These are phyloP conservation scores for Diadumene lineata DNA, from an alignment of 92 coral and sea anemone genomes.

Conservation along the genomic window DNA sequence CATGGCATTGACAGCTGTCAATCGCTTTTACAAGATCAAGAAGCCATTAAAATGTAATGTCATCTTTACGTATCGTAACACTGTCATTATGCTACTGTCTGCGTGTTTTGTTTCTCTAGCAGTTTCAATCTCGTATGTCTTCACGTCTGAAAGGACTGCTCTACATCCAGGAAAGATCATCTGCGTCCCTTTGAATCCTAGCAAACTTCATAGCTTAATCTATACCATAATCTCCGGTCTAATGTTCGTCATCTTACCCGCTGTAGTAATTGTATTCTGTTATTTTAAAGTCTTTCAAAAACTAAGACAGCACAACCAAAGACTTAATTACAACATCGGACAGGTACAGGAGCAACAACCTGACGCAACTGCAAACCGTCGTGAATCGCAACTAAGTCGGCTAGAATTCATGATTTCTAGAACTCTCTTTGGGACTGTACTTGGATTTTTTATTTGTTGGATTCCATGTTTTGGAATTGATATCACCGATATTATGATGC, in stretches of 20 bases:
- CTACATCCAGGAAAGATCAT: slow-evolving; percentile 77
- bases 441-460: slow-evolving; percentile 75
- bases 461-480: slow-evolving; percentile 79
- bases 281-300: slow-evolving; percentile 59
- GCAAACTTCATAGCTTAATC: slow-evolving; percentile 32
- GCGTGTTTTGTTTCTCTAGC: slow-evolving; percentile 41
- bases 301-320: slow-evolving; percentile 50
- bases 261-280: slow-evolving; percentile 53
- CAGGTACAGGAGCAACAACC: slow-evolving; percentile 7
- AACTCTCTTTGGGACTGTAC: slow-evolving; percentile 67
- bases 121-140: slow-evolving; percentile 3
- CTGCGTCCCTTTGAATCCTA: slow-evolving; percentile 48
- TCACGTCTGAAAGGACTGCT: slow-evolving; percentile 14
- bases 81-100: slow-evolving; percentile 48
- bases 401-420: slow-evolving; percentile 65
- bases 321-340: slow-evolving; percentile 21
- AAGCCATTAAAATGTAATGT: slow-evolving; percentile 51
- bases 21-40: slow-evolving; percentile 64
- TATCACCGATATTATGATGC: slow-evolving; percentile 56
- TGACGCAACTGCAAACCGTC: slow-evolving; percentile 16
- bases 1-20: slow-evolving; percentile 80
- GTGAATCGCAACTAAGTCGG: slow-evolving; percentile 36
- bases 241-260: slow-evolving; percentile 65
- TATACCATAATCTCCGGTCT: slow-evolving; percentile 54
- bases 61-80: slow-evolving; percentile 55